Evolutionary conservation across 1,140 invertebrate species (phyloP).

Genomic region (Zaprionus ghesquierei): DNA sequence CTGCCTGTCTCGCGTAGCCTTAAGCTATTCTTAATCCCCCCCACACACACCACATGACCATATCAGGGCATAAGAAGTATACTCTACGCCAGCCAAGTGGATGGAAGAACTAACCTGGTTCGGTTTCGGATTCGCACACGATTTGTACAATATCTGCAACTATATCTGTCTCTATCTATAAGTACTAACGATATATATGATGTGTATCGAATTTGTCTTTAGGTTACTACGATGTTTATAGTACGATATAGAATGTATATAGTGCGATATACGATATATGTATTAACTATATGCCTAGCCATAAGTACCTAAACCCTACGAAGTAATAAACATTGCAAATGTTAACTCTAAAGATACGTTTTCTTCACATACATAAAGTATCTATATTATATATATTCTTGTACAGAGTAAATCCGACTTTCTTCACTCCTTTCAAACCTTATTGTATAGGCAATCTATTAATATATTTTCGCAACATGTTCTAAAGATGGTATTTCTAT

Average conservation of each 20-base stretch:
- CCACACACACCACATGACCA: conserved; percentile 19
- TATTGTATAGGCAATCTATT: too few relatives aligned
- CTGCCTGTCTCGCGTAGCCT: conserved; percentile 11
- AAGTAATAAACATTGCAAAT: conserved; percentile 1
- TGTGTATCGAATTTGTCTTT: neutral
- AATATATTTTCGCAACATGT: too few relatives aligned
- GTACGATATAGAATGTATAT: neutral
- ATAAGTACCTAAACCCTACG: conserved; percentile 1
- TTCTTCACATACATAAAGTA: neutral
- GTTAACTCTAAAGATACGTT: neutral
- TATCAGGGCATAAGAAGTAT: conserved; percentile 53
- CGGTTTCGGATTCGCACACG: conserved; percentile 15
- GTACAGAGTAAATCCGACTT: neutral
- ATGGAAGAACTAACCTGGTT: neutral
- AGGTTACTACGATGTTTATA: neutral
- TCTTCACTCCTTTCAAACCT: neutral
- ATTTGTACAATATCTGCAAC: conserved; percentile 9
- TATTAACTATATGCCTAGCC: neutral
- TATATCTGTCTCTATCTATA: neutral
- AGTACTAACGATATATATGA: neutral
- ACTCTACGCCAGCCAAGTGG: conserved; percentile 11
- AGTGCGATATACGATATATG: neutral
- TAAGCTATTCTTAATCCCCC: conserved; percentile 7
- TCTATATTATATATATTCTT: neutral
- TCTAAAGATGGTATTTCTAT: too few relatives aligned